These are phyloP conservation scores for Buceros bicornis DNA, from an alignment of 2,797 vertebrate species.

Conservation along the genomic window DNA sequence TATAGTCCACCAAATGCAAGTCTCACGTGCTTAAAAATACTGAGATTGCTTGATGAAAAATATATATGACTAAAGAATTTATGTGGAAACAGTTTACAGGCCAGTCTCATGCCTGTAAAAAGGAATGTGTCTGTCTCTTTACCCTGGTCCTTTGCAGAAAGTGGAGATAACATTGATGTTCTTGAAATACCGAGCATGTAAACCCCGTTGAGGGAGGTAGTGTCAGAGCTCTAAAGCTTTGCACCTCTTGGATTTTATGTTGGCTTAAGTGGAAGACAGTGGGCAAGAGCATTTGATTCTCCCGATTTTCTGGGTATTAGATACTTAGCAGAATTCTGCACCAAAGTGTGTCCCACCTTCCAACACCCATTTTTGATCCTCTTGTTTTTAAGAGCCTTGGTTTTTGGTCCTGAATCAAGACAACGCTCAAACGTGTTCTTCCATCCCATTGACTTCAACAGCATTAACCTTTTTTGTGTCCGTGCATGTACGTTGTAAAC, in stretches of 20 bases:
- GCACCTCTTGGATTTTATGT: background rate
- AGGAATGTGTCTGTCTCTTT: background rate
- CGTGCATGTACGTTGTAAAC: background rate
- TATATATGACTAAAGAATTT: background rate
- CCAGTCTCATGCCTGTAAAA: background rate
- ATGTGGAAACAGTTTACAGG: background rate
- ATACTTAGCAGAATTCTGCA: background rate
- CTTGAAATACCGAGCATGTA: background rate
- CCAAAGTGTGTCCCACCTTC: background rate
- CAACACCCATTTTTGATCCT: background rate
- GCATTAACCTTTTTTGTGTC: background rate
- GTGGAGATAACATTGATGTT: background rate
- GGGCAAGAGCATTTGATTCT: background rate
- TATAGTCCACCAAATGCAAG: background rate
- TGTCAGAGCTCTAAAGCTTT: background rate
- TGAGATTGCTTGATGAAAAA: background rate
- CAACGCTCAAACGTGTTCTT: background rate
- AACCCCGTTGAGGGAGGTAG: background rate
- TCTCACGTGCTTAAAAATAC: background rate
- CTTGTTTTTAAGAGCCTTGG: background rate
- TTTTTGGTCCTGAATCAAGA: background rate
- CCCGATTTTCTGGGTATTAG: background rate
- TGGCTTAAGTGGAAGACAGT: background rate
- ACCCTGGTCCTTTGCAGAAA: background rate
- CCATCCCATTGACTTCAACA: background rate